phyloP scores from a whole-genome alignment of 2,113 vertebrate species.

The Struthidea cinerea region DNA sequence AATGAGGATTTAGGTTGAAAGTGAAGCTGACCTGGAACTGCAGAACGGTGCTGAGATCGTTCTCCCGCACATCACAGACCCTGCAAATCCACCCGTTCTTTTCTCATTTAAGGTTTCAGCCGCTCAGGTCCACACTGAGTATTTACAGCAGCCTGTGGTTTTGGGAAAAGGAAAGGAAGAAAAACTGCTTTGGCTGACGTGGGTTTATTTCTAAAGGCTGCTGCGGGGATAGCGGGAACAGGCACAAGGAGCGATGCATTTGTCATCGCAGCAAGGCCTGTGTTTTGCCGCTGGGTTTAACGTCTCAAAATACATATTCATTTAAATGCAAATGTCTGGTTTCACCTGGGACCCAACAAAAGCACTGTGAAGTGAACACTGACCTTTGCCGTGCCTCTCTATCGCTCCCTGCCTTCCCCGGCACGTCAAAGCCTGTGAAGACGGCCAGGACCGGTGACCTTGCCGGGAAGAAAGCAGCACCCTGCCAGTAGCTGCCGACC shows the following conservation, averaged over 20 bases:
- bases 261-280: slow-evolving; percentile 1
- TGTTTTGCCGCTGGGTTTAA: not conserved
- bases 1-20: not conserved
- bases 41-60: fast-evolving
- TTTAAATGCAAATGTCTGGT: slow-evolving; percentile 24
- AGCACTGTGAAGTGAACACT: fast-evolving
- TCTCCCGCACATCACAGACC: not conserved
- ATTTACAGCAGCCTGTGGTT: not conserved
- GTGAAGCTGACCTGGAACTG: not conserved
- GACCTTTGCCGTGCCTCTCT: not conserved
- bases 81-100: not conserved
- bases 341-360: slow-evolving; percentile 12
- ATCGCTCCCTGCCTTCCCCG: not conserved
- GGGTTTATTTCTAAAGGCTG: not conserved
- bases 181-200: not conserved
- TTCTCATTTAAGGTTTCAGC: not conserved
- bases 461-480: not conserved
- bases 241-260: not conserved
- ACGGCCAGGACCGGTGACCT: not conserved
- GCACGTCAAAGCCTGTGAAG: not conserved
- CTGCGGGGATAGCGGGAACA: not conserved
- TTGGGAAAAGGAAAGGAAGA: not conserved
- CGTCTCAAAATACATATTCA: slow-evolving; percentile 51
- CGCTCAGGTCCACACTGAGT: not conserved
- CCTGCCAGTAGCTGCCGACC: fast-evolving